These are phyloP conservation scores for Drosophila ogumai DNA, from an alignment of 1,140 invertebrate species.

Conservation along the genomic window DNA sequence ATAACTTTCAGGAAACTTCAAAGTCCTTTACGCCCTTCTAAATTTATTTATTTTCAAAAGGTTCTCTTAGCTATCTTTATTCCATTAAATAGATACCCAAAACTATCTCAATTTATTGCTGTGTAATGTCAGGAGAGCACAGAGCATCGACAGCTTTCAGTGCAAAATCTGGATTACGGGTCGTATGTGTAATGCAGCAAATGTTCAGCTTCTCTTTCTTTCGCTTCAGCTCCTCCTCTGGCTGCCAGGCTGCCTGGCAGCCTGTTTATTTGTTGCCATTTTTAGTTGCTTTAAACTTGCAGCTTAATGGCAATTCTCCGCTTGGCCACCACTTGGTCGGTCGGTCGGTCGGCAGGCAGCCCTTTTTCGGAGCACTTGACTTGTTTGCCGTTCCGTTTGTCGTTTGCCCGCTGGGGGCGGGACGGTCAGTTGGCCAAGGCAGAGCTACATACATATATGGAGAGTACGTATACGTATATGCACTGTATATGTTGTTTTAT, in stretches of 20 bases:
- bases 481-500: constrained; percentile 38
- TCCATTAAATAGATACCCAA: not conserved
- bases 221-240: constrained; percentile 5
- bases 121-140: constrained; percentile 16
- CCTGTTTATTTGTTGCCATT: constrained; percentile 77
- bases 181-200: constrained; percentile 67
- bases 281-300: constrained; percentile 79
- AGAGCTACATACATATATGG: constrained; percentile 4
- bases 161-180: constrained; percentile 57
- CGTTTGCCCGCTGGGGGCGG: constrained; percentile 34
- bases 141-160: constrained; percentile 65
- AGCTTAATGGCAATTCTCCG: constrained; percentile 79
- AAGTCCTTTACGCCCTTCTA: not conserved
- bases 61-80: not conserved
- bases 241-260: constrained; percentile 3
- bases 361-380: constrained; percentile 53
- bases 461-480: constrained; percentile 10
- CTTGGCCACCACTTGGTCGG: constrained; percentile 47
- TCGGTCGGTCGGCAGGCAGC: not conserved
- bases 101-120: not conserved
- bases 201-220: constrained; percentile 14
- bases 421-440: constrained; percentile 49
- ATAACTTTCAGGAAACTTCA: not conserved
- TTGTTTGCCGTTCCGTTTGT: constrained; percentile 62
- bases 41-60: not conserved